Conservation (phyloP, 2,888 invertebrate genomes). For the Cryptus armator region DNA sequence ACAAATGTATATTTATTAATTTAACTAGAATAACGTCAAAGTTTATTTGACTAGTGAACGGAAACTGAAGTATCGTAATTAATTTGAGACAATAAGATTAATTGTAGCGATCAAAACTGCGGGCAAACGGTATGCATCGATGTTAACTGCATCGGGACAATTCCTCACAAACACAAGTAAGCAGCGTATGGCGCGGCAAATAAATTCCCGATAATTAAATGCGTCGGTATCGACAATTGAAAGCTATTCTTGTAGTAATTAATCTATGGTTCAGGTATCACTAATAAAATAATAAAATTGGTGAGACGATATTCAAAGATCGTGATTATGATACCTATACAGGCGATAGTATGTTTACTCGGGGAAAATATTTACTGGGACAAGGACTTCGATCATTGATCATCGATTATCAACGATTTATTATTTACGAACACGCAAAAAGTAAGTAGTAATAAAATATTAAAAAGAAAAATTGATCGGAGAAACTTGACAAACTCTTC, state of each 20-base stretch:
- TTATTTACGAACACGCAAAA: constrained; percentile 47
- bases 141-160: too few species aligned
- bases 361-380: constrained; percentile 61
- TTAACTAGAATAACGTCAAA: too few species aligned
- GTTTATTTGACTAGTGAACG: too few species aligned
- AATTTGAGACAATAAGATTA: too few species aligned
- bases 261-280: constrained; percentile 25
- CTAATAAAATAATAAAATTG: constrained; percentile 37
- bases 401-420: constrained; percentile 56
- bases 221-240: constrained; percentile 4
- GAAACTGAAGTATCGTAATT: too few species aligned
- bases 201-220: constrained; percentile 19
- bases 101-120: too few species aligned
- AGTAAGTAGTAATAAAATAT: constrained; percentile 4
- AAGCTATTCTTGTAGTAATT: constrained; percentile 41
- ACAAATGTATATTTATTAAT: too few species aligned
- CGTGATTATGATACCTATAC: constrained; percentile 16
- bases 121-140: too few species aligned
- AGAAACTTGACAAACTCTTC: constrained; percentile 20
- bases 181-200: background rate
- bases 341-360: constrained; percentile 25
- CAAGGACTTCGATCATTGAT: constrained; percentile 63
- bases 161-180: too few species aligned
- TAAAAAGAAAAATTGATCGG: background rate
- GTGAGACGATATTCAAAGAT: constrained; percentile 12